phyloP scores from a whole-genome alignment of 2,113 vertebrate genomes.

The Sardina pilchardus region DNA sequence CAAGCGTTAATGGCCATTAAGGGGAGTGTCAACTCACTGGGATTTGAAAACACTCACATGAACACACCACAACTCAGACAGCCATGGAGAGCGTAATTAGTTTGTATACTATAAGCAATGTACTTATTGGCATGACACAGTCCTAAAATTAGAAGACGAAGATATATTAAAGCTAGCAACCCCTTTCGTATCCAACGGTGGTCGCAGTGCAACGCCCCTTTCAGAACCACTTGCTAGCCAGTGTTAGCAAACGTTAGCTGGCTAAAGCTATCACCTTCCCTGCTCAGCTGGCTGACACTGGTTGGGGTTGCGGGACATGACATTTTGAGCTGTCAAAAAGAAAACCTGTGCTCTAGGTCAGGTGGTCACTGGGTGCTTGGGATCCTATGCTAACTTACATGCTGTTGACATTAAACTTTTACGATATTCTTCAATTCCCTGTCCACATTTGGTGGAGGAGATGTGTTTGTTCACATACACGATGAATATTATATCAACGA shows the following conservation, averaged over 20 bases:
- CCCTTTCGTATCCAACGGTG: background rate
- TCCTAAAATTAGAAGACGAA: background rate
- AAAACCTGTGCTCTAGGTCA: conserved; percentile 18
- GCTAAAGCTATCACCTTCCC: conserved; percentile 13
- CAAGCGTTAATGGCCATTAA: background rate
- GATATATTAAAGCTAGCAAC: background rate
- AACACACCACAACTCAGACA: background rate
- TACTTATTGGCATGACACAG: background rate
- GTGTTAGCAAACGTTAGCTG: background rate
- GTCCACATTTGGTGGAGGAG: background rate
- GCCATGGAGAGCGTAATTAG: background rate
- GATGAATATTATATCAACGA: background rate
- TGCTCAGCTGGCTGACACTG: conserved; percentile 15
- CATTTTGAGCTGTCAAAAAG: conserved; percentile 13
- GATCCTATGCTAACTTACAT: background rate
- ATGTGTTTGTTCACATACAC: background rate
- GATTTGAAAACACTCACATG: background rate
- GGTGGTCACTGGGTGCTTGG: background rate
- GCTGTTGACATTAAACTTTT: background rate
- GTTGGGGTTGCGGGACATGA: conserved; percentile 7
- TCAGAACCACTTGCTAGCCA: conserved; percentile 19
- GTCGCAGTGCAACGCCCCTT: conserved; percentile 33
- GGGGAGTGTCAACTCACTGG: conserved; percentile 1
- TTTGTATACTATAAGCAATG: background rate
- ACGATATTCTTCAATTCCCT: background rate